phyloP scores from a whole-genome alignment of 2,888 invertebrate genomes.

The Drepanosiphum platanoidis region DNA sequence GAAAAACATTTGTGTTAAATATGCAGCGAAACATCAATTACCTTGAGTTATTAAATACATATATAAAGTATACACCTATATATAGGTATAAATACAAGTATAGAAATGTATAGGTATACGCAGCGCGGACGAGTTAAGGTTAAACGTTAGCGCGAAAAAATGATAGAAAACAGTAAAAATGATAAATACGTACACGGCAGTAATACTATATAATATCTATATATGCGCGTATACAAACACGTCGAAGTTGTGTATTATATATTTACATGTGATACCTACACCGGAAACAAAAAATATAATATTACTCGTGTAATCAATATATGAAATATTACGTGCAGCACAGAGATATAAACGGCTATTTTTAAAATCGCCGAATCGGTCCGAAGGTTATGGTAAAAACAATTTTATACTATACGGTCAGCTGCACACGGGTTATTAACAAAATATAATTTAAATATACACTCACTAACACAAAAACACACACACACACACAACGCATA shows the following conservation, averaged over 20 bases:
- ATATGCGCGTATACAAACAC: background rate
- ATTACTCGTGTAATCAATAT: too few relatives aligned
- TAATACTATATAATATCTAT: too few relatives aligned
- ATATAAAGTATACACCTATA: background rate
- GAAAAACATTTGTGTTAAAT: background rate
- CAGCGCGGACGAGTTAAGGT: too few relatives aligned
- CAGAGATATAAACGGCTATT: background rate
- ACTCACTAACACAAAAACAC: background rate
- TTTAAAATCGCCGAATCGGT: conserved; percentile 38
- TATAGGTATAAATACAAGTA: background rate
- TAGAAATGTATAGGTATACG: background rate
- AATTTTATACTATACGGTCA: conserved; percentile 47
- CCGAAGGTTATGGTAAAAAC: conserved; percentile 44
- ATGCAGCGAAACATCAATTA: background rate
- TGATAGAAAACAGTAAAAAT: too few relatives aligned
- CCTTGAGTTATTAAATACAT: background rate
- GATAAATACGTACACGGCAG: too few relatives aligned
- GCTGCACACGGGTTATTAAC: conserved; percentile 53
- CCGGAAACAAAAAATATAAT: too few relatives aligned
- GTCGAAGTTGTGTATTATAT: too few relatives aligned
- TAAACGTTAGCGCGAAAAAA: too few relatives aligned
- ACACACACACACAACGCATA: background rate
- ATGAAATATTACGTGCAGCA: too few relatives aligned
- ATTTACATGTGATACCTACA: too few relatives aligned
- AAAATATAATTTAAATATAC: conserved; percentile 46